Conservation (phyloP, 2,797 vertebrate genomes). For the Brachyalestes nurse region DNA sequence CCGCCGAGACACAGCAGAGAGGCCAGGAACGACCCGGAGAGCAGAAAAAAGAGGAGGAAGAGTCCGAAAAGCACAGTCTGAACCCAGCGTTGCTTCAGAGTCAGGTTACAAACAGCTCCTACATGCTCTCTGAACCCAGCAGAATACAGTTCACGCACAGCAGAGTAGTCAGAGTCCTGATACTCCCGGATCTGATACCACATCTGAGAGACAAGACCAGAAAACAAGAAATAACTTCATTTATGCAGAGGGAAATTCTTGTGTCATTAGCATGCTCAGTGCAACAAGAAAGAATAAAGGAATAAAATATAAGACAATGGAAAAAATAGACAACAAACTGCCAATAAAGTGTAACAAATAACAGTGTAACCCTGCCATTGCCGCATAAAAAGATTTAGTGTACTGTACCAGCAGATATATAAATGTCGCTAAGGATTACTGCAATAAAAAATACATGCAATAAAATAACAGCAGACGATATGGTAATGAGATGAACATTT, state of each 20-base stretch:
- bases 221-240: not conserved
- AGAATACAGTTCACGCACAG: constrained; percentile 25
- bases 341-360: no score
- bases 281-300: not conserved
- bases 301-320: no score
- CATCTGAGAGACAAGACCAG: constrained; percentile 23
- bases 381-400: no score
- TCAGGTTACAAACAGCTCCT: constrained; percentile 46
- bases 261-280: not conserved
- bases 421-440: no score
- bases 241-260: no score
- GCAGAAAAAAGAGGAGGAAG: not conserved
- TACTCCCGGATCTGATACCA: constrained; percentile 46
- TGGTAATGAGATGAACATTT: no score
- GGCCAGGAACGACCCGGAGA: not conserved
- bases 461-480: no score
- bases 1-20: not conserved
- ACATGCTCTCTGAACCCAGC: not conserved
- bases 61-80: not conserved
- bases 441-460: no score
- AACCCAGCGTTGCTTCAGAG: constrained; percentile 43
- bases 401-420: no score
- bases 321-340: no score
- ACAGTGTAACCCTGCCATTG: no score
- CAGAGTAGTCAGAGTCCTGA: constrained; percentile 52